A percentile compares a stretch with the other conserved stretches of the same genome.
These are phyloP conservation scores for Chelidonichthys spinosus DNA, from an alignment of 2,797 vertebrate genomes.

Conservation along the genomic window DNA sequence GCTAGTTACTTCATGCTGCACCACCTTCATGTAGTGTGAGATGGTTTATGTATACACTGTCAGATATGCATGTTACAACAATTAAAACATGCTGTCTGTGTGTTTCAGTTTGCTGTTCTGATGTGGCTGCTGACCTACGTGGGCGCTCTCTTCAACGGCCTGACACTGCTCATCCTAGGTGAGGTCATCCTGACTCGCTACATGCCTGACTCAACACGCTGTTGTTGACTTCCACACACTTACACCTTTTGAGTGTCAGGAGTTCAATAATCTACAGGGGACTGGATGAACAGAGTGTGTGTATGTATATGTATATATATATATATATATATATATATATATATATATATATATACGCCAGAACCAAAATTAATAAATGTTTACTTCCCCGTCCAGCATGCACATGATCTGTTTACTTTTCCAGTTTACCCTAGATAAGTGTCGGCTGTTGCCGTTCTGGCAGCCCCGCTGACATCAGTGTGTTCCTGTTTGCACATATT, in stretches of 20 bases:
- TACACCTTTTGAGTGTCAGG: not conserved
- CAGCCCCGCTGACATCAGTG: conserved; percentile 25
- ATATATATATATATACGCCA: too few relatives aligned
- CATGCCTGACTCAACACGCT: not conserved
- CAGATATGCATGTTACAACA: not conserved
- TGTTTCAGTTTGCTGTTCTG: conserved; percentile 95
- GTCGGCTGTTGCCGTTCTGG: not conserved
- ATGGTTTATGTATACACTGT: not conserved
- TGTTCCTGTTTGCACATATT: conserved; percentile 42
- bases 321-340: too few relatives aligned
- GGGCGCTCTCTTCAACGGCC: conserved; percentile 98
- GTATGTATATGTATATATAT: too few relatives aligned
- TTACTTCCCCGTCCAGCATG: not conserved
- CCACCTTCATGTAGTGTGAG: not conserved
- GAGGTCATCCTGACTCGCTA: conserved; percentile 70
- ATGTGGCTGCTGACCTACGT: conserved; percentile 99
- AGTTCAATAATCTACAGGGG: not conserved
- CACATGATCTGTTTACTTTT: conserved; percentile 51
- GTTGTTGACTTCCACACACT: conserved; percentile 24
- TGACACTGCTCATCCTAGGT: conserved; percentile 98
- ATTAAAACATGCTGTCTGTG: conserved; percentile 10
- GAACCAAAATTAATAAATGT: conserved; percentile 7
- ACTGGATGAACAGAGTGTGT: not conserved
- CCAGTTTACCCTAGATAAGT: conserved; percentile 61
- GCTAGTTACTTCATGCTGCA: not conserved